Percentiles rank a stretch among this genome's conserved stretches.
These are phyloP conservation scores for Archips xylosteana DNA, from an alignment of 2,888 invertebrate species.

Conservation along the genomic window DNA sequence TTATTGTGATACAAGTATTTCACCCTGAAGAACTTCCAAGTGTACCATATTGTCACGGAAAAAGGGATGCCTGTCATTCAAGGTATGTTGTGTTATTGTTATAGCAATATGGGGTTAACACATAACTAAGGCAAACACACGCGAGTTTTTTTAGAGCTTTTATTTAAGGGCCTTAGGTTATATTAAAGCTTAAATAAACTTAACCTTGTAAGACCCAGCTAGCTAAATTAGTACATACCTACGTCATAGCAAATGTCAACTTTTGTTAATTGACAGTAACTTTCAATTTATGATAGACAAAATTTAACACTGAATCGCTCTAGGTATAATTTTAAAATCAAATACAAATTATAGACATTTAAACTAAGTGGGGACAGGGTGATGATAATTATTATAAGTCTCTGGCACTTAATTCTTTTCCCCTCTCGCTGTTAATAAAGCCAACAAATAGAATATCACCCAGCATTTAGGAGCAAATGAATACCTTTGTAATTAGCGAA, in stretches of 20 bases:
- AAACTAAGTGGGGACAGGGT: conserved; percentile 6
- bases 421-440: conserved; percentile 37
- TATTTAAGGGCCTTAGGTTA: background rate
- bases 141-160: background rate
- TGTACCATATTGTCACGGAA: no score
- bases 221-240: no score
- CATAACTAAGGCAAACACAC: background rate
- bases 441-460: conserved; percentile 42
- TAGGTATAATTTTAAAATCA: background rate
- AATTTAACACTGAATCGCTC: background rate
- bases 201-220: no score
- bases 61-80: background rate
- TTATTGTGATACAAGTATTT: background rate
- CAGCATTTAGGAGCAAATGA: conserved; percentile 56
- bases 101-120: no score
- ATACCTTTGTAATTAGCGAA: conserved; percentile 59
- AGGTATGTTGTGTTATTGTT: background rate
- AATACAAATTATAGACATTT: conserved; percentile 10
- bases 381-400: conserved; percentile 35
- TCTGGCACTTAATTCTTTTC: conserved; percentile 36
- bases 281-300: no score
- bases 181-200: background rate
- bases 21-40: background rate
- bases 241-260: no score
- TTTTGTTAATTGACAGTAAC: no score